Conservation (phyloP, 2,888 invertebrate species). For the Acronicta leporina region DNA sequence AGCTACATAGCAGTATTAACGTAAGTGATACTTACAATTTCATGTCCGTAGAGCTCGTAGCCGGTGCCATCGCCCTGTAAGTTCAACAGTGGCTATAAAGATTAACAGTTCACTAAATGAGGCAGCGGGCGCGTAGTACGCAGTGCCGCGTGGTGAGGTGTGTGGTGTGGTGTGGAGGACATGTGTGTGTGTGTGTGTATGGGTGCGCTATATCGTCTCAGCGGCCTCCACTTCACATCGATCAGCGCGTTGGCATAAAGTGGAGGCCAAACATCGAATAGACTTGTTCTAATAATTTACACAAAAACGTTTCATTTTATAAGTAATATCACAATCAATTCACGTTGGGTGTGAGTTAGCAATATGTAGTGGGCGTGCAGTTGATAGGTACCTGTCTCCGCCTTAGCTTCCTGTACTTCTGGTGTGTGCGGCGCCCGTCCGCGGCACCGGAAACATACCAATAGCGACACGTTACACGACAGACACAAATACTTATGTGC, state of each 20-base stretch:
- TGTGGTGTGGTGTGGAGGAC: no score
- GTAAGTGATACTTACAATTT: constrained; percentile 90
- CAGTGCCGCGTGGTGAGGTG: no score
- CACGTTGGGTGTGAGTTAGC: no score
- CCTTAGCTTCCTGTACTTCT: constrained; percentile 96
- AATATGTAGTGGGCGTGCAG: constrained; percentile 26
- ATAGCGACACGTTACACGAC: constrained; percentile 60
- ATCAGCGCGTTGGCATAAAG: no score
- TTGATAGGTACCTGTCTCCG: constrained; percentile 92
- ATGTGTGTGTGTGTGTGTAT: not conserved
- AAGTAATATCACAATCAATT: no score
- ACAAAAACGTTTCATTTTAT: no score
- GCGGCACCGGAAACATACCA: constrained; percentile 53
- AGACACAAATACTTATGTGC: no score
- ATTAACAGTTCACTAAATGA: constrained; percentile 72
- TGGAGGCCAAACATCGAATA: no score
- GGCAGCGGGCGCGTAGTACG: no score
- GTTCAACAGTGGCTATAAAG: constrained; percentile 88
- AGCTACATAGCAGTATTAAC: not conserved
- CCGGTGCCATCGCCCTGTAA: constrained; percentile 95
- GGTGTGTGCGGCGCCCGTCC: constrained; percentile 67
- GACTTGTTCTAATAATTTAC: no score
- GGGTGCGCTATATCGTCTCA: no score
- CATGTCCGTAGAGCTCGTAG: constrained; percentile 92
- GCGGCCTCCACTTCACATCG: no score